These are phyloP conservation scores for Rattus rattus DNA, from an alignment of 2,113 vertebrate genomes.

Conservation along the genomic window DNA sequence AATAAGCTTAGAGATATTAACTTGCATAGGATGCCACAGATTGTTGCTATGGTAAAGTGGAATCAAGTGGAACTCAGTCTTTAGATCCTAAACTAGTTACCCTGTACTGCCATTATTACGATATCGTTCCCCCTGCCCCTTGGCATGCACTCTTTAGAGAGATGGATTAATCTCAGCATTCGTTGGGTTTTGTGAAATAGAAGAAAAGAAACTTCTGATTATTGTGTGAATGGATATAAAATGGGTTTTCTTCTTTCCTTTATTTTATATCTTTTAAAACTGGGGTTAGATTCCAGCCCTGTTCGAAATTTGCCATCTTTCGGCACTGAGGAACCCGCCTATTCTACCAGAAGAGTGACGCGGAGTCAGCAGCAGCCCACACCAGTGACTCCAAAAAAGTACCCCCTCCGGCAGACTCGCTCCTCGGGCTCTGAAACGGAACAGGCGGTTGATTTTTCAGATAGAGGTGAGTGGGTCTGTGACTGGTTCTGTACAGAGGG, in stretches of 20 bases:
- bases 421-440: constrained; percentile 96
- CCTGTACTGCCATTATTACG: not conserved
- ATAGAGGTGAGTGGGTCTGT: constrained; percentile 88
- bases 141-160: not conserved
- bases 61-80: not conserved
- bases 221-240: not conserved
- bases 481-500: not conserved
- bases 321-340: constrained; percentile 91
- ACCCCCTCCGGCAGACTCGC: constrained; percentile 94
- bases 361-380: constrained; percentile 96
- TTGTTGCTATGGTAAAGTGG: not conserved
- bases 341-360: constrained; percentile 93
- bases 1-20: not conserved
- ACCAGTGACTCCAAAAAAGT: constrained; percentile 94
- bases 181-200: constrained; percentile 45
- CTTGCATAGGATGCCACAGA: not conserved
- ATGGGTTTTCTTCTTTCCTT: not conserved
- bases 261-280: constrained; percentile 48
- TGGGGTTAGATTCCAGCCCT: constrained; percentile 90
- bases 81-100: not conserved
- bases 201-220: constrained; percentile 32
- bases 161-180: not conserved
- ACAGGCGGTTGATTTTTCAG: constrained; percentile 91
- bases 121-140: not conserved
- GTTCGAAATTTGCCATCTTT: constrained; percentile 87